These are phyloP conservation scores for Hypocryptadius cinnamomeus DNA, from an alignment of 2,113 vertebrate genomes.

Conservation along the genomic window DNA sequence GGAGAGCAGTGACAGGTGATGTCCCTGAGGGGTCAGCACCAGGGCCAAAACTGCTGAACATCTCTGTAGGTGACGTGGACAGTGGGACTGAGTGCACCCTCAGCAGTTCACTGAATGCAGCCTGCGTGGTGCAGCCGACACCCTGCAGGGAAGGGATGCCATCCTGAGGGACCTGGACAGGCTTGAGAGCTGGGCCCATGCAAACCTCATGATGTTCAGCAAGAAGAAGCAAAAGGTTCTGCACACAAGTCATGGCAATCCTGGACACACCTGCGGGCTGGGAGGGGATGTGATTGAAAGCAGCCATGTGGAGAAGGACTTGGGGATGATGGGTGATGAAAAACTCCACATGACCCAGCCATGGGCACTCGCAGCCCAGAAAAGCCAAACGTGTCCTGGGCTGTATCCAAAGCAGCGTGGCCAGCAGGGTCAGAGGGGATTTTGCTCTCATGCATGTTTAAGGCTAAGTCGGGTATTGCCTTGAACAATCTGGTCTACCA, in stretches of 20 bases:
- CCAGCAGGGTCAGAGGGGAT: not conserved
- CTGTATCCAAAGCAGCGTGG: rapidly evolving
- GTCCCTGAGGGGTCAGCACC: not conserved
- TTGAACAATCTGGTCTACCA: not conserved
- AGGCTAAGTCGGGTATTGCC: not conserved
- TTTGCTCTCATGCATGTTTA: rapidly evolving
- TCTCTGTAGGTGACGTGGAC: not conserved
- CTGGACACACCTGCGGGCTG: not conserved
- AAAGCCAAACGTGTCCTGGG: rapidly evolving
- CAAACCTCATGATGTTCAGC: not conserved
- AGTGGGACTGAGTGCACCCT: not conserved
- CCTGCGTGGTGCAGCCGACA: not conserved
- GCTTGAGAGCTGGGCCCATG: not conserved
- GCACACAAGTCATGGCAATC: not conserved
- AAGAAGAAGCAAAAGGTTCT: not conserved
- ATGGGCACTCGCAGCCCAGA: rapidly evolving
- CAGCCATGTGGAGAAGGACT: not conserved
- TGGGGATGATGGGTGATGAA: not conserved
- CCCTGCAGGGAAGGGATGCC: not conserved
- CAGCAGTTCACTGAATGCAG: not conserved
- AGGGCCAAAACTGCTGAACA: not conserved
- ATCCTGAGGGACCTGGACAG: not conserved
- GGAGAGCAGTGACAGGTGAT: not conserved
- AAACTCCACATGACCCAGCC: rapidly evolving
- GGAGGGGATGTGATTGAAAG: not conserved